Conservation (phyloP, 2,797 vertebrate species). For the Phalanger gymnotis region DNA sequence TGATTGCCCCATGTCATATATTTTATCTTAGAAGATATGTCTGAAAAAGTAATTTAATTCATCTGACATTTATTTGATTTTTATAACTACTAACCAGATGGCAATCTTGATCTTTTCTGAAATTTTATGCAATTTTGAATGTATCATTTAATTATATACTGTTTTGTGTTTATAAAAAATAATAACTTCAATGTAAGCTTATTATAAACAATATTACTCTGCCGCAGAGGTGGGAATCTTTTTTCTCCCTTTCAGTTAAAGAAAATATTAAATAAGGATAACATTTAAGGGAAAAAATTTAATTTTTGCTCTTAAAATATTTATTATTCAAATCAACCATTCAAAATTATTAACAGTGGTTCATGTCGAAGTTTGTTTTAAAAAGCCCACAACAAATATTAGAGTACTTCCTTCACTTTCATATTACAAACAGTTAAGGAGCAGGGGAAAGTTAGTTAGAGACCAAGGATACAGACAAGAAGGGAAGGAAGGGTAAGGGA, state of each 20-base stretch:
- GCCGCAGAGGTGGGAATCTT: not conserved
- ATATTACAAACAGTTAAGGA: not conserved
- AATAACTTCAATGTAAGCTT: not conserved
- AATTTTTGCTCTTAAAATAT: not conserved
- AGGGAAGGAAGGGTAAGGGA: not conserved
- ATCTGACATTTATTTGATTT: constrained; percentile 24
- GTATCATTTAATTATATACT: not conserved
- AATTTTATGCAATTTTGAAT: not conserved
- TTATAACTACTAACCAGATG: not conserved
- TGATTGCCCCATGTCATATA: not conserved
- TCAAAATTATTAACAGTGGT: not conserved
- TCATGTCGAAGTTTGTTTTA: not conserved
- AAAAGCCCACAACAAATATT: not conserved
- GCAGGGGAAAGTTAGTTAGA: not conserved
- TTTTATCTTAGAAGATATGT: constrained; percentile 26
- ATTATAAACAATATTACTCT: not conserved
- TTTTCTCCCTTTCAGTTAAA: not conserved
- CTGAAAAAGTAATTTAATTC: not conserved
- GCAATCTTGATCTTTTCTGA: constrained; percentile 26
- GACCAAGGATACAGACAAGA: not conserved
- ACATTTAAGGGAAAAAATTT: not conserved
- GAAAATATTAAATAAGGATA: not conserved
- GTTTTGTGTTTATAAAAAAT: constrained; percentile 25
- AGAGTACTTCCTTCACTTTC: not conserved
- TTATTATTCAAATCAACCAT: not conserved